These are phyloP conservation scores for Acleris laterana DNA, from an alignment of 2,888 invertebrate species.

Conservation along the genomic window DNA sequence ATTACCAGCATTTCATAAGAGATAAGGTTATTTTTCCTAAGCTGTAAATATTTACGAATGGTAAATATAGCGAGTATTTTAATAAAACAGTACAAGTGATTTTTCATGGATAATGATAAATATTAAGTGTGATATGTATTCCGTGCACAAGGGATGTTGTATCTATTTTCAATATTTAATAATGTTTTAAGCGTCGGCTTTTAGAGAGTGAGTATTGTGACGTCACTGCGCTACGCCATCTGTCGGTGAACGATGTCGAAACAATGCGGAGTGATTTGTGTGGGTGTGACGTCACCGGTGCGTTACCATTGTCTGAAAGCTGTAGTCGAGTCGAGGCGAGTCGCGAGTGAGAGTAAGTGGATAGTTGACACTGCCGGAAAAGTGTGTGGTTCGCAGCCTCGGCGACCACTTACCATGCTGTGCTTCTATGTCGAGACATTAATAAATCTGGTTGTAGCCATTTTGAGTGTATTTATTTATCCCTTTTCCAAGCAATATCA, in stretches of 20 bases:
- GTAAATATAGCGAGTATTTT: slow-evolving; percentile 53
- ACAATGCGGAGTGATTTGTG: neutral
- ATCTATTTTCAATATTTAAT: slow-evolving; percentile 39
- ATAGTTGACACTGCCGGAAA: slow-evolving; percentile 16
- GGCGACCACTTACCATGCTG: slow-evolving; percentile 51
- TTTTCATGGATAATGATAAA: slow-evolving; percentile 42
- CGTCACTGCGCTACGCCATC: neutral
- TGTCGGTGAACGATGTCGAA: neutral
- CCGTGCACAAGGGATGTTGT: slow-evolving; percentile 53
- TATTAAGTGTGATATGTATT: slow-evolving; percentile 46
- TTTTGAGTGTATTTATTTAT: slow-evolving; percentile 46
- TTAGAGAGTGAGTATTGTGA: slow-evolving; percentile 10
- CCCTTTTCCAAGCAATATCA: neutral
- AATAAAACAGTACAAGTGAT: slow-evolving; percentile 64
- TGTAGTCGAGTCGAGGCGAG: slow-evolving; percentile 8
- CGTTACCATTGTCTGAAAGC: slow-evolving; percentile 9
- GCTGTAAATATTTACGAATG: slow-evolving; percentile 48
- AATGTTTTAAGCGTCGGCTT: slow-evolving; percentile 26
- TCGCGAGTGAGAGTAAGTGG: neutral
- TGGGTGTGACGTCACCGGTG: neutral
- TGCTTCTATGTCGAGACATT: slow-evolving; percentile 73
- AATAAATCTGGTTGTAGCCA: slow-evolving; percentile 76
- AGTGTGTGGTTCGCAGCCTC: slow-evolving; percentile 25
- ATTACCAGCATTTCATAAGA: slow-evolving; percentile 56
- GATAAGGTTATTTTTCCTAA: slow-evolving; percentile 65